Percentiles rank a stretch among this genome's conserved stretches.
Conservation (phyloP, 2,797 vertebrate species). For the Serranus cabrilla region DNA sequence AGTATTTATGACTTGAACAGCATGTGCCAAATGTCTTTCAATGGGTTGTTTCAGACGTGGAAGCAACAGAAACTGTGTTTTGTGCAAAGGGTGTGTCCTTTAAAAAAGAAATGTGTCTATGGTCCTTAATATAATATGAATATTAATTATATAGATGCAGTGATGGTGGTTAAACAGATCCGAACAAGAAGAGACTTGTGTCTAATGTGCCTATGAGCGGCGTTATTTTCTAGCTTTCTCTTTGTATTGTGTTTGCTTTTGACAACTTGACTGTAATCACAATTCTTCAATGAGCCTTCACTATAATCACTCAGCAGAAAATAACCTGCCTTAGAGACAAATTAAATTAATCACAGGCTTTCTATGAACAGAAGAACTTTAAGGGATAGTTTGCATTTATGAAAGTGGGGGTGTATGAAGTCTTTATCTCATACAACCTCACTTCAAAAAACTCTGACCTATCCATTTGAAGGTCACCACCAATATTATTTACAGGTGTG, state of each 20-base stretch:
- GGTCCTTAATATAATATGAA: slow-evolving; percentile 29
- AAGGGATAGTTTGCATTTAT: not conserved
- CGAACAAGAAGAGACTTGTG: slow-evolving; percentile 28
- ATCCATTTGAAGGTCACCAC: slow-evolving; percentile 20
- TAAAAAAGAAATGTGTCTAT: slow-evolving; percentile 42
- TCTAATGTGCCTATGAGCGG: slow-evolving; percentile 58
- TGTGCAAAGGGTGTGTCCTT: slow-evolving; percentile 50
- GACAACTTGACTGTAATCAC: slow-evolving; percentile 49
- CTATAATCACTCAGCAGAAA: slow-evolving; percentile 27
- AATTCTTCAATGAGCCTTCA: slow-evolving; percentile 33
- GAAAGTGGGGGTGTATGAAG: no score
- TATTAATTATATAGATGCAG: slow-evolving; percentile 23
- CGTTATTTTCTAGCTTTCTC: slow-evolving; percentile 37
- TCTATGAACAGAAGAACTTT: slow-evolving; percentile 24
- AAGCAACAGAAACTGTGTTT: slow-evolving; percentile 49
- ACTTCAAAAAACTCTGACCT: no score
- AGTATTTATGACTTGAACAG: slow-evolving; percentile 50
- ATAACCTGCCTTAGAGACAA: slow-evolving; percentile 49
- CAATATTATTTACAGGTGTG: slow-evolving; percentile 42
- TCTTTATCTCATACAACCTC: no score
- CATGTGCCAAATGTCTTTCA: slow-evolving; percentile 65
- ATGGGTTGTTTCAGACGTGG: slow-evolving; percentile 25
- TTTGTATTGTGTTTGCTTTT: slow-evolving; percentile 47
- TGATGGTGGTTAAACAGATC: slow-evolving; percentile 36
- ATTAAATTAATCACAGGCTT: slow-evolving; percentile 33